Evolutionary conservation across 2,888 invertebrate genomes (phyloP).

Genomic region (Phortica okadai): DNA sequence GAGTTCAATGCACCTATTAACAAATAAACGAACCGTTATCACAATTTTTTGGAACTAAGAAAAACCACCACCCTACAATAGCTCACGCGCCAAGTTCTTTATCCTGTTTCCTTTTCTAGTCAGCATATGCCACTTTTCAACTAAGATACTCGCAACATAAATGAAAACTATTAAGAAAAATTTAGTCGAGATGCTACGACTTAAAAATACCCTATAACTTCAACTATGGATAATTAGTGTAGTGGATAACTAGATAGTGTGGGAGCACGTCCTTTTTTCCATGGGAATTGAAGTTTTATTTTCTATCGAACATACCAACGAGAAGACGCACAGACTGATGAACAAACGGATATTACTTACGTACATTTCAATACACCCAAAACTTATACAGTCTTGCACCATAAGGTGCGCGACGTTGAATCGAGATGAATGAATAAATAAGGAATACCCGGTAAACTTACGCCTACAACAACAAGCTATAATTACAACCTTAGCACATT

Average conservation of each 20-base stretch:
- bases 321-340: no score
- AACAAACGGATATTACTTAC: no score
- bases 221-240: no score
- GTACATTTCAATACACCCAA: no score
- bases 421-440: neutral
- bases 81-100: neutral
- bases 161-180: conserved; percentile 7
- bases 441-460: neutral
- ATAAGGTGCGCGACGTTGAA: no score
- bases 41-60: neutral
- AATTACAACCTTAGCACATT: conserved; percentile 23
- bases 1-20: conserved; percentile 24
- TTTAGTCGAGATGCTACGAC: neutral
- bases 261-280: no score
- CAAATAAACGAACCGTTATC: conserved; percentile 23
- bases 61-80: conserved; percentile 3
- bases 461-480: conserved; percentile 5
- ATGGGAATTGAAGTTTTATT: no score
- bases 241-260: no score
- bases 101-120: neutral
- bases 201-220: no score
- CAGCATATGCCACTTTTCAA: conserved; percentile 16
- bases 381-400: no score
- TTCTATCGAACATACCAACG: no score
- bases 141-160: neutral